These are phyloP conservation scores for Eurystomus gularis DNA, from an alignment of 2,113 vertebrate genomes.

Conservation along the genomic window DNA sequence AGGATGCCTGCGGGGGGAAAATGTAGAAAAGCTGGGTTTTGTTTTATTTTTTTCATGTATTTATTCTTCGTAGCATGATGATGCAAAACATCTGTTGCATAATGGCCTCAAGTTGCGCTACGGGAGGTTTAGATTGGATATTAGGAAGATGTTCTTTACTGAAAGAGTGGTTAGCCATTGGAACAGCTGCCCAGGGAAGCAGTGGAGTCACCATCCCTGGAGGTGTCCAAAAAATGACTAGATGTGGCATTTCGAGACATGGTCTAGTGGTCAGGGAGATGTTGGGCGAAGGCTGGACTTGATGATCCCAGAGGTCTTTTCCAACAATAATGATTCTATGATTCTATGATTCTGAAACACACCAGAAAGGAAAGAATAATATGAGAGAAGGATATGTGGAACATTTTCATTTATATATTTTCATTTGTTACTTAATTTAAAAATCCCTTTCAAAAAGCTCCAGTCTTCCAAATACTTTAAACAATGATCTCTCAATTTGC, in stretches of 20 bases:
- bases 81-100: not conserved
- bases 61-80: not conserved
- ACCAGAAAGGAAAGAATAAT: not conserved
- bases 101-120: too few relatives aligned
- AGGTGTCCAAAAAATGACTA: too few relatives aligned
- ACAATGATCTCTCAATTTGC: not conserved
- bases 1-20: slow-evolving; percentile 38
- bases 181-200: too few relatives aligned
- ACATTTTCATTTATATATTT: not conserved
- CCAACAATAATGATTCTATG: too few relatives aligned
- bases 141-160: too few relatives aligned
- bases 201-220: too few relatives aligned
- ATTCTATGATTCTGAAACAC: not conserved
- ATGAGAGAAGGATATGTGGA: not conserved
- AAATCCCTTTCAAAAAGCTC: not conserved
- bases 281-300: too few relatives aligned
- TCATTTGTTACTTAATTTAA: not conserved
- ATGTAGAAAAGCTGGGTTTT: not conserved
- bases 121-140: too few relatives aligned
- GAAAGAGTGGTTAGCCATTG: too few relatives aligned
- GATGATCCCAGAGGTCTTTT: too few relatives aligned
- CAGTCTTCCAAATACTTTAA: not conserved
- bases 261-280: too few relatives aligned
- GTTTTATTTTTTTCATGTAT: not conserved
- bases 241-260: too few relatives aligned